Evolutionary conservation across 2,797 vertebrate species (phyloP).

Genomic region (Paratrypauchen microcephalus): DNA sequence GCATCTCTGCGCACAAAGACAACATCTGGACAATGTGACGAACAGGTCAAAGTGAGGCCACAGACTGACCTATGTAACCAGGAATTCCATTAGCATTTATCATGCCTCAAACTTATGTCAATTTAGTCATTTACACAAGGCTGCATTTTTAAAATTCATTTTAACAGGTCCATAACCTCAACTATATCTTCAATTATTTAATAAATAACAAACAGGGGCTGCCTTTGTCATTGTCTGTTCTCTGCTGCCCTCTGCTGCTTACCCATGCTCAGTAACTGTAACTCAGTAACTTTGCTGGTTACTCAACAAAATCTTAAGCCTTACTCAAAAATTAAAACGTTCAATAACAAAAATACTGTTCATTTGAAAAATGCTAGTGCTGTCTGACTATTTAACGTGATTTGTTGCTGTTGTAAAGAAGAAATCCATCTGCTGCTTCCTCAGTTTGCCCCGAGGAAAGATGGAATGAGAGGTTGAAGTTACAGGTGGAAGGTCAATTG

Average conservation of each 20-base stretch:
- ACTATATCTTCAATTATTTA: not conserved
- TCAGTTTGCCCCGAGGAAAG: conserved; percentile 34
- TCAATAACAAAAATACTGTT: not conserved
- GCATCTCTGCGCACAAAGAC: conserved; percentile 28
- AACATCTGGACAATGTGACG: conserved; percentile 27
- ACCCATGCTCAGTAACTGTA: conserved; percentile 5
- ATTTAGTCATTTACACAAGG: not conserved
- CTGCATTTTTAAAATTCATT: not conserved
- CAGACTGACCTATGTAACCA: conserved; percentile 7
- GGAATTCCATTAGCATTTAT: conserved; percentile 12
- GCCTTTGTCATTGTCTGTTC: conserved; percentile 31
- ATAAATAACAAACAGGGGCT: not conserved
- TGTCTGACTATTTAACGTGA: not conserved
- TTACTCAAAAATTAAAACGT: not conserved
- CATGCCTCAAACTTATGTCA: not conserved
- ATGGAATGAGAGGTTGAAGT: conserved; percentile 14
- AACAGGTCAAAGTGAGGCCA: conserved; percentile 39
- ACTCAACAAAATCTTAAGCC: too few relatives aligned
- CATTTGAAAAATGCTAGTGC: not conserved
- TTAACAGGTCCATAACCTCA: not conserved
- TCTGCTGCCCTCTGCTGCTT: conserved; percentile 70
- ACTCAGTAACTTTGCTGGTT: too few relatives aligned
- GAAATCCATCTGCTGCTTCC: conserved; percentile 8
- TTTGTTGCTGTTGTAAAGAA: not conserved
- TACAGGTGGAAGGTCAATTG: conserved; percentile 48